These are phyloP conservation scores for Glossosoma conforme DNA, from an alignment of 1,140 invertebrate genomes.

Conservation along the genomic window DNA sequence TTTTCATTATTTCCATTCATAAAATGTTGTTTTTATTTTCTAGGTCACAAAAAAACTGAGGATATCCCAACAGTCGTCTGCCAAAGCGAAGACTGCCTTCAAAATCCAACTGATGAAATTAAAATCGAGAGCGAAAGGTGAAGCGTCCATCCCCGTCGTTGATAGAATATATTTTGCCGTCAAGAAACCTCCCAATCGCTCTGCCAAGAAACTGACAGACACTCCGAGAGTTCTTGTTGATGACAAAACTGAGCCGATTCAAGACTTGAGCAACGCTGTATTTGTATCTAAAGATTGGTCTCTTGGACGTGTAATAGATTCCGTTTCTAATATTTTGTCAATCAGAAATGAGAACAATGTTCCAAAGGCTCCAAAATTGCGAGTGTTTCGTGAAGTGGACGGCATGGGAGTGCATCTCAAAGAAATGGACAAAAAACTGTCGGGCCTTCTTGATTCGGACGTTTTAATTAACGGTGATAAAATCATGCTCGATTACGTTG, in stretches of 20 bases:
- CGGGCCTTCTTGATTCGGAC: slow-evolving; percentile 14
- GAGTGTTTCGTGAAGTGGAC: slow-evolving; percentile 23
- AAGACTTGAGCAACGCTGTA: slow-evolving; percentile 9
- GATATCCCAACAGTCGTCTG: slow-evolving; percentile 17
- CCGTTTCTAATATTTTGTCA: slow-evolving; percentile 17
- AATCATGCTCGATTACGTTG: slow-evolving; percentile 23
- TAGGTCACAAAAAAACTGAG: slow-evolving; percentile 25
- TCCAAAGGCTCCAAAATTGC: slow-evolving; percentile 17
- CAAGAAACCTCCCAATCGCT: slow-evolving; percentile 5
- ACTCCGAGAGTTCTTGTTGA: not conserved
- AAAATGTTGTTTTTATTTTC: slow-evolving; percentile 2
- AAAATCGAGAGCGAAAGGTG: slow-evolving; percentile 27
- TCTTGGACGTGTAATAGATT: slow-evolving; percentile 27
- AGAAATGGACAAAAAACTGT: slow-evolving; percentile 22
- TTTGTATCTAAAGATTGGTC: slow-evolving; percentile 26
- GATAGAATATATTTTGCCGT: slow-evolving; percentile 27
- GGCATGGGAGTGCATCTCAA: slow-evolving; percentile 15
- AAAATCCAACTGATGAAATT: slow-evolving; percentile 30
- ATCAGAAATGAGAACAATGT: slow-evolving; percentile 27
- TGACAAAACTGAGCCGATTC: too few species aligned
- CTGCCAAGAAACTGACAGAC: slow-evolving; percentile 6
- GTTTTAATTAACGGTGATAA: slow-evolving; percentile 23
- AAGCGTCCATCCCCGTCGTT: slow-evolving; percentile 10
- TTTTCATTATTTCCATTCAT: too few species aligned
- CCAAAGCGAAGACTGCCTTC: slow-evolving; percentile 25